Base-by-base conservation (phyloP, 2,888 invertebrate species). In the Stenotaenia linearis region DNA sequence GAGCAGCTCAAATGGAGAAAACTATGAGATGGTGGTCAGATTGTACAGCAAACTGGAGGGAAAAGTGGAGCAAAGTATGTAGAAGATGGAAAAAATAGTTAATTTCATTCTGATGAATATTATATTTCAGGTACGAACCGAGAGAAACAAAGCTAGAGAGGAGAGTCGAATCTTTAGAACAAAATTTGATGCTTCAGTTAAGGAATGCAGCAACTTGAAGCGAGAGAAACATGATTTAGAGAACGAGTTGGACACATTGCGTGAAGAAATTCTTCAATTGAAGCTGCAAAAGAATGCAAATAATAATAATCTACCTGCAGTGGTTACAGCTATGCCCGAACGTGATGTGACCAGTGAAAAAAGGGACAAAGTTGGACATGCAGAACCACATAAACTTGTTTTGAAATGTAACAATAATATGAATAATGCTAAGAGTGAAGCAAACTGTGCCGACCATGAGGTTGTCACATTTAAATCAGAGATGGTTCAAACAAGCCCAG, bases 1-100 rank as follows among this genome's bases (percentile, higher is more conserved):
- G 98, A 81, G 96, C 97, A 18, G 93, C 96, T 0, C 98, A 98
- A 87, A 98, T 98, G 98, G 98, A 98, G 86, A 98, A 98, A 87
- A 98, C 98, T 0, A 98, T 98, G 97, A 89, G 97, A 80, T 98
- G 98, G 98, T 98, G 93, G 98, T 97, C 94, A 78, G 98, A 98
- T 86, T 98, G 98, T 86, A 98, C 98, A 0, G 95, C 97, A 0
- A 95, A 95, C 85, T 96, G 96, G 96, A 88, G 96, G 40, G 94
- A 94, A 85, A 98, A 98, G 85, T 98, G 98, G 98, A 94, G 94
- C 88, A 91, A 97, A 90, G 93, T 87, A 80, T 79, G 82, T n/a
- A 76, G 37, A 5, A 40, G 32, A 75, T 69, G 69, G 9, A 9
- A 56, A 56, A 56, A 56, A 21, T 18, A 21, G n/a, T n/a, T n/a